Conservation (phyloP, 2,797 vertebrate species). For the Furcifer pardalis region DNA sequence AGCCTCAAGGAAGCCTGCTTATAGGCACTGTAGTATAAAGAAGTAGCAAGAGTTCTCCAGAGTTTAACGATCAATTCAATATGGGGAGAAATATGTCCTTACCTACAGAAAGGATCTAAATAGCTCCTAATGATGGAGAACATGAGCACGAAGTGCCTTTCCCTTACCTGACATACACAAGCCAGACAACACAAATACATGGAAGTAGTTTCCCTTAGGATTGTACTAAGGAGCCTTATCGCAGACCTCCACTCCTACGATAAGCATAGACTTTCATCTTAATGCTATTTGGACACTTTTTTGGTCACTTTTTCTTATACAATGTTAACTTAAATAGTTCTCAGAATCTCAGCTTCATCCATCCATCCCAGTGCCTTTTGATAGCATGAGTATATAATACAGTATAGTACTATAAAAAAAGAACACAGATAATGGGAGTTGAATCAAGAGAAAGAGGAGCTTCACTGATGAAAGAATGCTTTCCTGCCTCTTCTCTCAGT, state of each 20-base stretch:
- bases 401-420: too few relatives aligned
- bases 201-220: background rate
- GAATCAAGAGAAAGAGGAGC: background rate
- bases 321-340: background rate
- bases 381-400: background rate
- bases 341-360: background rate
- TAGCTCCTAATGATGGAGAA: background rate
- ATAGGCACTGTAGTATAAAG: background rate
- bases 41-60: background rate
- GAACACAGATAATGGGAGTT: background rate
- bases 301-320: background rate
- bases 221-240: background rate
- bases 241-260: background rate
- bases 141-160: background rate
- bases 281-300: background rate
- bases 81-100: background rate
- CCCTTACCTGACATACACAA: background rate
- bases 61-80: background rate
- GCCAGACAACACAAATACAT: background rate
- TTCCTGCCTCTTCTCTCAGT: background rate
- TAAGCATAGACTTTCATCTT: background rate
- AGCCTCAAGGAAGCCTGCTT: background rate
- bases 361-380: background rate
- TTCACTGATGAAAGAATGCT: background rate
- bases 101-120: background rate